Base-by-base conservation (phyloP, 2,113 vertebrate species). In the Oxyura jamaicensis region DNA sequence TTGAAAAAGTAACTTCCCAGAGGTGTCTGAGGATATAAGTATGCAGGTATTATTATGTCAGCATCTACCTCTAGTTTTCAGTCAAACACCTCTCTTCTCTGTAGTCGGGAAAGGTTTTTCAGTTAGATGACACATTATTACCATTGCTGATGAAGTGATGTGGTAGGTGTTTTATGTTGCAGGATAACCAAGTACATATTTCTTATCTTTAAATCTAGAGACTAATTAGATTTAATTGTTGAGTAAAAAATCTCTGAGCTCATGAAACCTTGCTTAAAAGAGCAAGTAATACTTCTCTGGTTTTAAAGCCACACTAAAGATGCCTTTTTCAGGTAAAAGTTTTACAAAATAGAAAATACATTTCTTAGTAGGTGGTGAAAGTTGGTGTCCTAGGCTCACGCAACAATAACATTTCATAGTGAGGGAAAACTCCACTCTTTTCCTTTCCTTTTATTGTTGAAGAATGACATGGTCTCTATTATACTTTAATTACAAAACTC, bases 401-500 rank as follows among this genome's bases (percentile, higher is more conserved):
- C 2, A 62, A 62, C 6, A n/a, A n/a, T n/a, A n/a, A n/a, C n/a
- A n/a, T n/a, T n/a, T 88, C 19, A 74, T 5, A 33, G 2, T 36
- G n/a, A 71, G 19, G 11, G 25, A 80, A 95, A 88, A 67, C 19
- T 69, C 0, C 1, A n/a, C 15, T 68, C 2, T 86, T 86, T 81
- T 75, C 33, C 19, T 93, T 89, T 65, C 19, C 19, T 71, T 72
- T 22, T 82, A 14, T 46, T 83, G 29, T n/a, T 82, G 62, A 92
- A 95, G 46, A 78, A 71, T 74, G 29, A 44, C 21, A 75, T 72
- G 66, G 80, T 81, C 58, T 86, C 62, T 84, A 33, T 84, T 93
- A 86, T 52, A 26, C 36, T 93, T 97, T 75, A 72, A 88, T 93
- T 94, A 75, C 42, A 91, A 78, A 91, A 67, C 56, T 68, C 29